These are phyloP conservation scores for Agelastica alni DNA, from an alignment of 2,888 invertebrate genomes.

Conservation along the genomic window DNA sequence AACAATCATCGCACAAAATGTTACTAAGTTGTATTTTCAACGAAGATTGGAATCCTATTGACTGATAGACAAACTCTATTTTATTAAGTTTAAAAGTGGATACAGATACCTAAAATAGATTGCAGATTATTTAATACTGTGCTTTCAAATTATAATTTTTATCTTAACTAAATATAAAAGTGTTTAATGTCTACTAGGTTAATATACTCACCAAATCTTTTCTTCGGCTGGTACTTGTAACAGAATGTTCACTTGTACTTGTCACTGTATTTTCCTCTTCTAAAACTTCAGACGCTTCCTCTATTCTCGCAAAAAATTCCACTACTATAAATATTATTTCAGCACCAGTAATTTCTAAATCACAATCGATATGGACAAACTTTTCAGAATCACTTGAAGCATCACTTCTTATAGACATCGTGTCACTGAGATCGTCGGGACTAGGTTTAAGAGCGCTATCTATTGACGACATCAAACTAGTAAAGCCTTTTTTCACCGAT, in stretches of 20 bases:
- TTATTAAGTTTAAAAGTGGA: conserved; percentile 72
- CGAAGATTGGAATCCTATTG: conserved; percentile 67
- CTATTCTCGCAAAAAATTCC: conserved; percentile 61
- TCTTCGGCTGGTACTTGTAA: conserved; percentile 77
- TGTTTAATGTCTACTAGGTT: too few species aligned
- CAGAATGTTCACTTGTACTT: conserved; percentile 82
- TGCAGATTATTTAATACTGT: too few species aligned
- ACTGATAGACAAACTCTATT: conserved; percentile 74
- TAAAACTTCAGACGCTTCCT: conserved; percentile 83
- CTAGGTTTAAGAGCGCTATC: conserved; percentile 78
- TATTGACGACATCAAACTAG: conserved; percentile 80
- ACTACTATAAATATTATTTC: conserved; percentile 69
- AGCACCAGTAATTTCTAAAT: conserved; percentile 66
- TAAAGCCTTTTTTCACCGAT: conserved; percentile 83
- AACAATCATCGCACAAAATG: conserved; percentile 79
- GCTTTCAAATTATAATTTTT: too few species aligned
- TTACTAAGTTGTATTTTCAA: conserved; percentile 72
- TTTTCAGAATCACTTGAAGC: conserved; percentile 88
- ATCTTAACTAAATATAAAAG: too few species aligned
- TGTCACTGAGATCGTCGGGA: conserved; percentile 76
- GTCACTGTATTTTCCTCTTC: conserved; percentile 75
- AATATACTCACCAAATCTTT: conserved; percentile 72
- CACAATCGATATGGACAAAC: conserved; percentile 76
- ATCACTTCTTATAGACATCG: conserved; percentile 77
- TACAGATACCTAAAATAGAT: conserved; percentile 63